Base-by-base conservation (phyloP, 2,888 invertebrate genomes). In the Tanytarsus gracilentus region DNA sequence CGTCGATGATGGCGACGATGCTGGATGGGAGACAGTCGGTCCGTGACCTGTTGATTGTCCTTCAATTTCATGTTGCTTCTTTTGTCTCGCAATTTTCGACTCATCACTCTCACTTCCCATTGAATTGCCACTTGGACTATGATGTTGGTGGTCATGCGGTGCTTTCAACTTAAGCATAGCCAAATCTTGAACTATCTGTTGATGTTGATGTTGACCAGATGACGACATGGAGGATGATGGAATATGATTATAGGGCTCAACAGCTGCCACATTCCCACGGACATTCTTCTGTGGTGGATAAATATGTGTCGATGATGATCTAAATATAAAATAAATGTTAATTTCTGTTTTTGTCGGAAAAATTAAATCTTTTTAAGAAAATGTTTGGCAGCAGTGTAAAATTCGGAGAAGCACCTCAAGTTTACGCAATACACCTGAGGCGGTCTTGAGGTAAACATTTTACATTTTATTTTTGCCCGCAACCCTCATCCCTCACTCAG, bases 241-340 rank as follows among this genome's bases (percentile, higher is more conserved):
- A 67, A 89, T 85, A 68, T 90, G 90, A 68, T 89, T 88, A 71
- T 88, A 91, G 3, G 90, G 90, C 70, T 90, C 90, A 33, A 91
- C 86, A 49, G 90, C 90, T 16, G 90, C 90, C 63, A 91, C 84
- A 73, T 91, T 89, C 60, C 86, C 87, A 52, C 87, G 77, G 26
- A 72, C 67, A 50, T 67, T 59, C 33, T 67, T 63, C 60, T 68
- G 67, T 65, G 79, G 78, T 21, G 70, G 68, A 62, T 67, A 68
- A 1, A 70, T 68, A 61, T 68, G 68, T 62, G 68, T 69, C 39
- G 69, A 67, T 25, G 67, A 66, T 49, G 56, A 64, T 53, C 63
- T 64, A 39, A 14, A 9, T 26, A 49, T 27, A 16, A n/a, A 7
- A 49, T 39, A 26, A 39, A 55, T 3, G 40, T n/a, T n/a, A n/a